Evolutionary conservation across 2,113 vertebrate species (phyloP).

Genomic region (Microtus richardsoni): DNA sequence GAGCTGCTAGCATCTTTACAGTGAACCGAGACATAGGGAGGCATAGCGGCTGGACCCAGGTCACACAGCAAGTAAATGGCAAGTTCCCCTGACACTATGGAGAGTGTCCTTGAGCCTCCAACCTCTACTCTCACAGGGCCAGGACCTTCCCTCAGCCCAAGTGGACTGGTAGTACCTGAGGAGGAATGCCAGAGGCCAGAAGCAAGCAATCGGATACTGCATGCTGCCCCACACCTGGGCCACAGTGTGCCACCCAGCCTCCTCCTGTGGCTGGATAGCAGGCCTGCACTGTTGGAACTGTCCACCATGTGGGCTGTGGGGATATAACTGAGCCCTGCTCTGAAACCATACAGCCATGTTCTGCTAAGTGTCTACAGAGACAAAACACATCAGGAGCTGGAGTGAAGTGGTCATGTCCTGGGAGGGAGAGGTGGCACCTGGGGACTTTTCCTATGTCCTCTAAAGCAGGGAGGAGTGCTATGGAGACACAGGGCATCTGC

Average conservation of each 20-base stretch:
- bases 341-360: background rate
- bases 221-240: rapidly evolving
- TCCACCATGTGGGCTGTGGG: background rate
- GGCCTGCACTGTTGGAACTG: background rate
- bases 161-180: background rate
- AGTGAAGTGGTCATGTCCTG: background rate
- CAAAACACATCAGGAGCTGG: background rate
- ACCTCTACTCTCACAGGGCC: background rate
- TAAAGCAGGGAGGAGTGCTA: background rate
- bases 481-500: rapidly evolving
- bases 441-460: background rate
- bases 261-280: background rate
- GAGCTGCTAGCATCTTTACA: background rate
- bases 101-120: background rate
- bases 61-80: background rate
- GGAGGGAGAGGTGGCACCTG: background rate
- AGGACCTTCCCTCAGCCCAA: too few relatives aligned
- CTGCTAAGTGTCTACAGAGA: background rate
- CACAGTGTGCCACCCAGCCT: rapidly evolving
- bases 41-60: background rate
- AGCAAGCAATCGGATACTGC: background rate
- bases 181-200: rapidly evolving
- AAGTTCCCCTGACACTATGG: background rate
- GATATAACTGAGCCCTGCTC: background rate
- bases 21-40: background rate